Evolutionary conservation across 2,113 vertebrate species (phyloP).

Genomic region (Apaloderma vittatum): DNA sequence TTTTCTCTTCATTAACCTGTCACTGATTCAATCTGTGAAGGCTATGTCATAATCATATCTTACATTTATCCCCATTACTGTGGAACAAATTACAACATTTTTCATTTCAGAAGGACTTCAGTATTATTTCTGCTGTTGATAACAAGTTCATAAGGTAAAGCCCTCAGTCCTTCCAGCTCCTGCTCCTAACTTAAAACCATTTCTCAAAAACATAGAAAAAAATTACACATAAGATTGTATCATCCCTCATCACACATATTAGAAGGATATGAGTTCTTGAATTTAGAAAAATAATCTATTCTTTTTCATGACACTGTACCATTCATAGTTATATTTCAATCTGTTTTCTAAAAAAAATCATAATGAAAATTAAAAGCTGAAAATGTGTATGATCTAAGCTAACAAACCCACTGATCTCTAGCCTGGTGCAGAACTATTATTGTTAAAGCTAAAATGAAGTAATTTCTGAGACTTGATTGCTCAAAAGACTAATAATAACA

Average conservation of each 20-base stretch:
- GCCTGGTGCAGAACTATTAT: not conserved
- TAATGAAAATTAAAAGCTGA: not conserved
- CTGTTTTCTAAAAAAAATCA: not conserved
- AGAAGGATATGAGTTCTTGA: not conserved
- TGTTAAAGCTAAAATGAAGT: not conserved
- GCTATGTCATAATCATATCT: slow-evolving; percentile 64
- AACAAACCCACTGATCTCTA: not conserved
- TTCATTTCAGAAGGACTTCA: slow-evolving; percentile 40
- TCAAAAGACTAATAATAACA: not conserved
- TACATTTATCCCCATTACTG: slow-evolving; percentile 60
- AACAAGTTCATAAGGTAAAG: not conserved
- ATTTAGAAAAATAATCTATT: not conserved
- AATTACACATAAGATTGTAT: not conserved
- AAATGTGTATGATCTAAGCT: not conserved
- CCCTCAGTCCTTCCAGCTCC: not conserved
- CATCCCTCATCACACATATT: not conserved
- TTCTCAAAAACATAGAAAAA: not conserved
- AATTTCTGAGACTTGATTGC: not conserved
- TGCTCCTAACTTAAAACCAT: not conserved
- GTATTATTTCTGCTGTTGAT: slow-evolving; percentile 43
- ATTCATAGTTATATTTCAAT: not conserved
- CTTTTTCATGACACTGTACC: not conserved
- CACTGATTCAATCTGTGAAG: slow-evolving; percentile 66
- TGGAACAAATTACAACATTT: slow-evolving; percentile 59
- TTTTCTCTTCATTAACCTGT: slow-evolving; percentile 74